phyloP scores from a whole-genome alignment of 2,113 vertebrate species.

The Bombycilla garrulus region DNA sequence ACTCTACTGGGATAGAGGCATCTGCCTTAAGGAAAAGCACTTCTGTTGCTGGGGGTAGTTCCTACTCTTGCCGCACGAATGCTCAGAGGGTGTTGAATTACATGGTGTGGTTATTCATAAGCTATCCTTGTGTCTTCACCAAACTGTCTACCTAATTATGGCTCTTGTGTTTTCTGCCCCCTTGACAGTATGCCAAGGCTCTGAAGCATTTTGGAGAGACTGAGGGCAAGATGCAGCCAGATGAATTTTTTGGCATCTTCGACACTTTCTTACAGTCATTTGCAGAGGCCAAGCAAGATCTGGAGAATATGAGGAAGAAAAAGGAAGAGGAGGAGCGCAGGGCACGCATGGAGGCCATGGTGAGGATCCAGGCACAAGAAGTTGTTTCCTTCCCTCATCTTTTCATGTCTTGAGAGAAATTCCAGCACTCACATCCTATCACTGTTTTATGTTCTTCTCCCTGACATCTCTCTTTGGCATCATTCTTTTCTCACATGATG shows the following conservation, averaged over 20 bases:
- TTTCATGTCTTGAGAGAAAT: neutral
- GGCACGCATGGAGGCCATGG: constrained; percentile 93
- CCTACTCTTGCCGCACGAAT: neutral
- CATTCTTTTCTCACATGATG: neutral
- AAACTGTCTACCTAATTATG: constrained; percentile 5
- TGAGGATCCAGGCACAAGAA: constrained; percentile 57
- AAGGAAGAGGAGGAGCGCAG: constrained; percentile 95
- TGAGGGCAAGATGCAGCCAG: constrained; percentile 89
- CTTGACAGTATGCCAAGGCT: constrained; percentile 85
- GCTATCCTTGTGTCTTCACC: neutral
- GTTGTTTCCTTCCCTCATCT: neutral
- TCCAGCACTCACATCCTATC: neutral
- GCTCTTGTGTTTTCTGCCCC: constrained; percentile 17
- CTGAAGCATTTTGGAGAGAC: constrained; percentile 93
- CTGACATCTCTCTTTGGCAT: neutral
- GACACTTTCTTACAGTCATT: constrained; percentile 95
- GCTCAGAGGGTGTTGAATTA: neutral
- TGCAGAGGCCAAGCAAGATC: constrained; percentile 89
- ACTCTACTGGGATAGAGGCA: neutral
- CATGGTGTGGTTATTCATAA: neutral
- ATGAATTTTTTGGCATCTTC: constrained; percentile 97
- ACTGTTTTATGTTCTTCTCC: neutral
- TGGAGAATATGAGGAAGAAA: constrained; percentile 92
- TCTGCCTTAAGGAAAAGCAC: neutral
- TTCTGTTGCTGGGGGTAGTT: neutral